Conservation (phyloP, 2,888 invertebrate genomes). For the Sceliomorpha sp. region DNA sequence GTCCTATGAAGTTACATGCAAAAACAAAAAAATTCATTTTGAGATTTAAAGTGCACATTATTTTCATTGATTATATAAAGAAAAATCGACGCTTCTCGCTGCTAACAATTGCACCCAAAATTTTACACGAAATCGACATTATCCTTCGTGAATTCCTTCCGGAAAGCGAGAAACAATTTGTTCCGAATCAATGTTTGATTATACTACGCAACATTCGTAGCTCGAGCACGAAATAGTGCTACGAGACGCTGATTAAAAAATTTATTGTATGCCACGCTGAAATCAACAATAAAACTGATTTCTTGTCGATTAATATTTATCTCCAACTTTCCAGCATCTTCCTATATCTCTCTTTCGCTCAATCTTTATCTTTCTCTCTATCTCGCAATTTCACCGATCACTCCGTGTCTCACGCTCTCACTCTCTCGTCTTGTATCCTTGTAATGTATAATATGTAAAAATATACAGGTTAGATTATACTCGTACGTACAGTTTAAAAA, state of each 20-base stretch:
- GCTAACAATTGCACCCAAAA: no score
- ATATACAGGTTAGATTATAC: slow-evolving; percentile 77
- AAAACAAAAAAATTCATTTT: no score
- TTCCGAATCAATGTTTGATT: slow-evolving; percentile 75
- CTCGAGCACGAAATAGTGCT: slow-evolving; percentile 67
- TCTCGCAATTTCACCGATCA: slow-evolving; percentile 32
- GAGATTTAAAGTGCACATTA: no score
- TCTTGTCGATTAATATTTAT: slow-evolving; percentile 57
- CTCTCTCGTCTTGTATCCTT: slow-evolving; percentile 53
- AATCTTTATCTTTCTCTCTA: slow-evolving; percentile 32
- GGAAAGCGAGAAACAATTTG: slow-evolving; percentile 68
- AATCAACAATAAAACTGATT: slow-evolving; percentile 75
- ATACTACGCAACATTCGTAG: slow-evolving; percentile 77
- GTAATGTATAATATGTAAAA: slow-evolving; percentile 70
- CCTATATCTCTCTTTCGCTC: slow-evolving; percentile 21
- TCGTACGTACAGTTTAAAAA: slow-evolving; percentile 70
- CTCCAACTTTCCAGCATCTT: slow-evolving; percentile 40
- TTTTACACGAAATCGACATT: background rate
- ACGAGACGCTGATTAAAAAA: slow-evolving; percentile 71
- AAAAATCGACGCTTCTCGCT: no score
- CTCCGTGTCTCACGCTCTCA: slow-evolving; percentile 42
- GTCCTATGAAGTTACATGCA: no score
- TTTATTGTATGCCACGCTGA: slow-evolving; percentile 76
- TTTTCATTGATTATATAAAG: no score
- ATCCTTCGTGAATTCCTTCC: slow-evolving; percentile 45